These are phyloP conservation scores for Myiotriccus ornatus DNA, from an alignment of 2,797 vertebrate species.

Conservation along the genomic window DNA sequence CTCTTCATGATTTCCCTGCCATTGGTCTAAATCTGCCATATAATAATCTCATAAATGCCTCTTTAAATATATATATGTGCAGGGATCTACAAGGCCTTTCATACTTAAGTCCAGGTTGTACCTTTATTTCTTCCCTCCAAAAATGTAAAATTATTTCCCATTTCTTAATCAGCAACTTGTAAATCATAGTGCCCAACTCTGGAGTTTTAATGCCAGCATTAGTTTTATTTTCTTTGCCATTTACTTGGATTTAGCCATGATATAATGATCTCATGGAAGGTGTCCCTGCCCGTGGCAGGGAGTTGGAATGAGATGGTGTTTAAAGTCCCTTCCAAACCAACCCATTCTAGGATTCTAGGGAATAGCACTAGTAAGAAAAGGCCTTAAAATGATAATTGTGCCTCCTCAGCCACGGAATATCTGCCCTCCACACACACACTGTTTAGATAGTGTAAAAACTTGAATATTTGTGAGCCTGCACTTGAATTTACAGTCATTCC, in stretches of 20 bases:
- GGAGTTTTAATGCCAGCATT: background rate
- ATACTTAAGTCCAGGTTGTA: background rate
- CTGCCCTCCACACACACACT: fast-evolving
- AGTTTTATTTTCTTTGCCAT: background rate
- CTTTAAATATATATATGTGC: background rate
- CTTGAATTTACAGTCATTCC: background rate
- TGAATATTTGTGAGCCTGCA: background rate
- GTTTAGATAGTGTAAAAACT: background rate
- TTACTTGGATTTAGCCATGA: background rate
- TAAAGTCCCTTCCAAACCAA: background rate
- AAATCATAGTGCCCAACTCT: background rate
- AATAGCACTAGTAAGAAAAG: background rate
- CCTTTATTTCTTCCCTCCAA: fast-evolving
- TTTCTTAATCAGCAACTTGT: background rate
- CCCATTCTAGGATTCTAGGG: too few species aligned
- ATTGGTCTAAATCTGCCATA: background rate
- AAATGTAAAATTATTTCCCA: background rate
- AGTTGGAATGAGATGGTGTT: background rate
- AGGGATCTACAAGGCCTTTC: background rate
- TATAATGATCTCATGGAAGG: background rate
- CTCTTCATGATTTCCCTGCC: background rate
- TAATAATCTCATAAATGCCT: background rate
- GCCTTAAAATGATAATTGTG: background rate
- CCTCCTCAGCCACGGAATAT: background rate
- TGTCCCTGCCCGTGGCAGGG: background rate